Evolutionary conservation across 2,888 invertebrate genomes (phyloP).

Genomic region (Epirrhoe tristata): DNA sequence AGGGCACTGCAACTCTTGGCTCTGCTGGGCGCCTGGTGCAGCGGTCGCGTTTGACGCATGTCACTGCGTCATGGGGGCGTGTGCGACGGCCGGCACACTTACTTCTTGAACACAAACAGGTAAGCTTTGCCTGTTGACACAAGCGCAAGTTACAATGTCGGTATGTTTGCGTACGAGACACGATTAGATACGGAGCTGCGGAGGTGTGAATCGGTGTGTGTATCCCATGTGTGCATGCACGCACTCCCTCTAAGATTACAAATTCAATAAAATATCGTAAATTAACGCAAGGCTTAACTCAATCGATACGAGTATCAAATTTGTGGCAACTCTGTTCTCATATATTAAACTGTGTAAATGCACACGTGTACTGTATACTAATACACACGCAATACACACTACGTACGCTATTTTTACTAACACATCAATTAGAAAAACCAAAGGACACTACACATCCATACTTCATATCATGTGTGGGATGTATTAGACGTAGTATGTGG

Average conservation of each 20-base stretch:
- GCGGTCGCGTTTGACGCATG: constrained; percentile 80
- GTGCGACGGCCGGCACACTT: constrained; percentile 50
- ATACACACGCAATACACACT: constrained; percentile 10
- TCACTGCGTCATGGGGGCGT: constrained; percentile 80
- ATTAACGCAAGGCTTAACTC: not conserved
- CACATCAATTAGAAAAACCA: constrained; percentile 20
- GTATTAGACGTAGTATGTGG: constrained; percentile 50
- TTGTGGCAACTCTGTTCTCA: not conserved
- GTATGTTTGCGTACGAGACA: constrained; percentile 30
- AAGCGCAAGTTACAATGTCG: constrained; percentile 27
- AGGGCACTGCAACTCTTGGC: constrained; percentile 62
- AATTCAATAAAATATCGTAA: not conserved
- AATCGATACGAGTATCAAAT: not conserved
- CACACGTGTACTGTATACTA: constrained; percentile 17
- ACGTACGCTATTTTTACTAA: constrained; percentile 9
- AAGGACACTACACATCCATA: constrained; percentile 28
- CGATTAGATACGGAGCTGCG: constrained; percentile 21
- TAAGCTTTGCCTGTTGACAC: constrained; percentile 30
- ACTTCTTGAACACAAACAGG: constrained; percentile 33
- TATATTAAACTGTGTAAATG: not conserved
- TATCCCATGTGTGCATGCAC: constrained; percentile 30
- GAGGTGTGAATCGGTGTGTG: constrained; percentile 22
- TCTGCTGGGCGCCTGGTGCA: constrained; percentile 71
- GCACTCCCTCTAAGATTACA: constrained; percentile 12
- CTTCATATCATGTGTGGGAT: constrained; percentile 25